Evolutionary conservation across 2,888 invertebrate species (phyloP).

Genomic region (Entomobrya proxima): DNA sequence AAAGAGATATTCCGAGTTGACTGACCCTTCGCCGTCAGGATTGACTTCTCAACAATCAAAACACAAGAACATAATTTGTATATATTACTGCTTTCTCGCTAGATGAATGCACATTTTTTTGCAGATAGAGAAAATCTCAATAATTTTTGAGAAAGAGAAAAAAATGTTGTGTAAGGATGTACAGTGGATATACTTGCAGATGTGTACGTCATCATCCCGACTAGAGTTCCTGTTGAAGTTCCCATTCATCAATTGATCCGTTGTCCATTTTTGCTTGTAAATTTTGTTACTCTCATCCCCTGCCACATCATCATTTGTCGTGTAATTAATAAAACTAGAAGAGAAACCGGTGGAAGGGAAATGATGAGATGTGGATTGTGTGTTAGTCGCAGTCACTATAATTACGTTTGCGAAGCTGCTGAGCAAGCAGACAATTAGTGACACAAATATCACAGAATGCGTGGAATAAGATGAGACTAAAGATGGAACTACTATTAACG

Average conservation of each 20-base stretch:
- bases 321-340: slow-evolving; percentile 33
- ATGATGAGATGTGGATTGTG: background rate
- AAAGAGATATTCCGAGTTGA: slow-evolving; percentile 50
- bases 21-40: background rate
- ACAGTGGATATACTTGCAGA: slow-evolving; percentile 66
- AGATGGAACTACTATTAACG: background rate
- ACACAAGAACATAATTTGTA: slow-evolving; percentile 11
- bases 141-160: slow-evolving; percentile 13
- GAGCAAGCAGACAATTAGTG: slow-evolving; percentile 29
- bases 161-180: slow-evolving; percentile 55
- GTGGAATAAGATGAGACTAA: background rate
- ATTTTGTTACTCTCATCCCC: background rate
- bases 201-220: slow-evolving; percentile 62
- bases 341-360: slow-evolving; percentile 29
- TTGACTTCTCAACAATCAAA: slow-evolving; percentile 58
- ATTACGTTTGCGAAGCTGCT: slow-evolving; percentile 35
- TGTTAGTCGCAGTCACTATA: slow-evolving; percentile 18
- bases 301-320: background rate
- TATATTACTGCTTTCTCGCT: background rate
- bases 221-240: slow-evolving; percentile 33
- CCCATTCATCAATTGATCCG: slow-evolving; percentile 18
- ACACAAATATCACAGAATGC: slow-evolving; percentile 54
- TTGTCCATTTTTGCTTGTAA: slow-evolving; percentile 35
- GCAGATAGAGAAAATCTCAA: slow-evolving; percentile 8
- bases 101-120: too few relatives aligned